Percentiles rank a stretch among this genome's conserved stretches.
phyloP scores from a whole-genome alignment of 2,888 invertebrate genomes.

The Gymnocheta viridis region DNA sequence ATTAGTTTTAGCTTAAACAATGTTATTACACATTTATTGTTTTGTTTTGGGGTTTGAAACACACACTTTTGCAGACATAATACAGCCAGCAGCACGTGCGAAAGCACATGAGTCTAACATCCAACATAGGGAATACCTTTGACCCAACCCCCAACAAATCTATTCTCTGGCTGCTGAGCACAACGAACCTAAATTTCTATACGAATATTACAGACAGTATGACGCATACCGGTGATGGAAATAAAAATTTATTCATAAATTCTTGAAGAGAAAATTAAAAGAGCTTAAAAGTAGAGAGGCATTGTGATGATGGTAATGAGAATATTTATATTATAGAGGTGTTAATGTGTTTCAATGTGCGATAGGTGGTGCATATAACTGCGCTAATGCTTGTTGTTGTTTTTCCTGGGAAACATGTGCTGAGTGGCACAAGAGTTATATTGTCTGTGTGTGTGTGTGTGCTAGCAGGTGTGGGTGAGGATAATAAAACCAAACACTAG shows the following conservation, averaged over 20 bases:
- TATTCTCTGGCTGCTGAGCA: slow-evolving; percentile 3
- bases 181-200: slow-evolving; percentile 26
- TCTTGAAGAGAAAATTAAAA: neutral
- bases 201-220: slow-evolving; percentile 54
- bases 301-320: neutral
- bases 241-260: neutral
- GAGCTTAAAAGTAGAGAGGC: neutral
- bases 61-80: slow-evolving; percentile 16
- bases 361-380: neutral
- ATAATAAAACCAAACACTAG: slow-evolving; percentile 19
- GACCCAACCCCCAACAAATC: slow-evolving; percentile 11
- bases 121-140: slow-evolving; percentile 52
- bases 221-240: slow-evolving; percentile 31
- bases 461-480: slow-evolving; percentile 31
- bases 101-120: slow-evolving; percentile 23
- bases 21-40: neutral
- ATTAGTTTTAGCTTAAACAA: neutral
- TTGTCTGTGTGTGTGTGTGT: neutral
- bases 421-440: neutral
- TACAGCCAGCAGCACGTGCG: slow-evolving; percentile 60
- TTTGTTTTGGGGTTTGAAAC: neutral
- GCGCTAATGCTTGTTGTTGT: neutral
- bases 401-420: neutral
- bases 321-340: slow-evolving; percentile 17
- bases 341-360: slow-evolving; percentile 19